Conservation (phyloP, 2,113 vertebrate species). For the Neomonachus schauinslandi region DNA sequence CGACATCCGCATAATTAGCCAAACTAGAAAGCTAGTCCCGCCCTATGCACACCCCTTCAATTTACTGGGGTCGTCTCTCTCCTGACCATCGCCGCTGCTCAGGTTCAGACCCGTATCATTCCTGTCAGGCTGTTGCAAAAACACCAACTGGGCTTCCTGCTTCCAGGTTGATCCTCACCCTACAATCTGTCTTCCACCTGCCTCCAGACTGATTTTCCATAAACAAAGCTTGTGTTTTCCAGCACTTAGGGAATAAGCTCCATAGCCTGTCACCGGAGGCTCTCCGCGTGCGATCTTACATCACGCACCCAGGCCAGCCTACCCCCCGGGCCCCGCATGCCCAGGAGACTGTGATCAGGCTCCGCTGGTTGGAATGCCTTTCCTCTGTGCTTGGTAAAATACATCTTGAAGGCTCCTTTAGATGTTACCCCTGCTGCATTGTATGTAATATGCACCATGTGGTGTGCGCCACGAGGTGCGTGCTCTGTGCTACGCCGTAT, state of each 20-base stretch:
- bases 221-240: background rate
- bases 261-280: accelerated
- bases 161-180: background rate
- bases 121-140: accelerated
- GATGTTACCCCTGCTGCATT: background rate
- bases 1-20: background rate
- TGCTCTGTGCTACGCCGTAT: background rate
- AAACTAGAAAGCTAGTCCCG: too few relatives aligned
- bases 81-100: accelerated
- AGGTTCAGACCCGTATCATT: accelerated
- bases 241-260: too few relatives aligned
- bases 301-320: accelerated
- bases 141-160: too few relatives aligned
- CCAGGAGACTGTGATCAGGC: background rate
- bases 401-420: background rate
- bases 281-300: accelerated
- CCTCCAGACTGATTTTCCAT: background rate
- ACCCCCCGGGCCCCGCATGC: background rate
- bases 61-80: background rate
- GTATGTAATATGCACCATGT: too few relatives aligned
- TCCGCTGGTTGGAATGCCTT: background rate
- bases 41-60: background rate
- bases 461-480: accelerated
- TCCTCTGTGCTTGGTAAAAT: too few relatives aligned
- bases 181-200: background rate